Conservation (phyloP, 1,140 invertebrate species). For the Diachasmimorpha longicaudata region DNA sequence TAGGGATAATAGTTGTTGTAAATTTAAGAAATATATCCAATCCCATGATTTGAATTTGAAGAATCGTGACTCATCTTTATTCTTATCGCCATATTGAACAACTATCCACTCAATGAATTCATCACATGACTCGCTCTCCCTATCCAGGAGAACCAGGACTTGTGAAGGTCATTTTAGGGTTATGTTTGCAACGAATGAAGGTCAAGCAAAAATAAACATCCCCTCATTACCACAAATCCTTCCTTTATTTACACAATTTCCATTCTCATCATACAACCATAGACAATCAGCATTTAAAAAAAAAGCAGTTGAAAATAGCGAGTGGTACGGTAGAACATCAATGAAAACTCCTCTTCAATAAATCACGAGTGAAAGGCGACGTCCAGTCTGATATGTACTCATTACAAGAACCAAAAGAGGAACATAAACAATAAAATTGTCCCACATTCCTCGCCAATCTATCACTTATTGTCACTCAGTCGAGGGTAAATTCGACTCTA, state of each 20-base stretch:
- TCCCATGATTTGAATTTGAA: no score
- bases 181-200: neutral
- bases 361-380: slow-evolving; percentile 1
- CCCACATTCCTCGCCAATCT: neutral
- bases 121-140: no score
- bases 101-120: no score
- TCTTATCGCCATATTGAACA: no score
- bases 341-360: neutral
- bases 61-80: no score
- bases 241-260: neutral
- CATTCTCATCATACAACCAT: neutral
- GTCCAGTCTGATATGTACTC: neutral
- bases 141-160: no score
- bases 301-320: neutral
- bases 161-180: no score
- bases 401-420: neutral
- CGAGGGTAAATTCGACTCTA: neutral
- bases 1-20: no score
- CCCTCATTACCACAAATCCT: neutral
- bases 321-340: neutral
- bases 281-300: neutral
- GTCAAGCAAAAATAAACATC: no score
- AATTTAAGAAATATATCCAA: no score
- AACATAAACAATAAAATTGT: neutral
- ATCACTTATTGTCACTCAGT: neutral